These are phyloP conservation scores for Coenonympha glycerion DNA, from an alignment of 2,888 invertebrate genomes.

Conservation along the genomic window DNA sequence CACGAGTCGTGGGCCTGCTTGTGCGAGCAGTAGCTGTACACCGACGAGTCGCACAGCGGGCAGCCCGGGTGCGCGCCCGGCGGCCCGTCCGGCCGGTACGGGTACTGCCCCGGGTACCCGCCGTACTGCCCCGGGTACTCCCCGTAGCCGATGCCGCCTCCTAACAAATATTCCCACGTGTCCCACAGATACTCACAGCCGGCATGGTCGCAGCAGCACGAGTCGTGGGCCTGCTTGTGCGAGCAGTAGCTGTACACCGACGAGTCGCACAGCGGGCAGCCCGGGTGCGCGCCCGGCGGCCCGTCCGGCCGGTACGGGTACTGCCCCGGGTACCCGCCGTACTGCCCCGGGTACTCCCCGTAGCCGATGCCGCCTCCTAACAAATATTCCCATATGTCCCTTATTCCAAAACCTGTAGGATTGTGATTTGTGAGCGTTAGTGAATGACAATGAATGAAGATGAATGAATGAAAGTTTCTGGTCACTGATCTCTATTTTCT, in stretches of 20 bases:
- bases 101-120: conserved; percentile 32
- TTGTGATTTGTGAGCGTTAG: conserved; percentile 40
- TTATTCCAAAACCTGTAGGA: conserved; percentile 67
- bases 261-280: conserved; percentile 84
- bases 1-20: conserved; percentile 86
- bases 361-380: conserved; percentile 52
- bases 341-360: conserved; percentile 37
- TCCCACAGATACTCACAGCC: conserved; percentile 59
- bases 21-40: conserved; percentile 84
- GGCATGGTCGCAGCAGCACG: conserved; percentile 81
- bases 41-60: conserved; percentile 85
- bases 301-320: conserved; percentile 41
- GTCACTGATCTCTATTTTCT: too few relatives aligned
- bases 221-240: conserved; percentile 83
- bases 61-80: conserved; percentile 75
- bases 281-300: conserved; percentile 65
- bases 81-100: conserved; percentile 46
- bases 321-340: conserved; percentile 32
- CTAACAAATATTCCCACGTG: too few relatives aligned
- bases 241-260: conserved; percentile 86
- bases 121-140: conserved; percentile 30
- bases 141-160: too few relatives aligned
- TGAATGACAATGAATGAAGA: conserved; percentile 30
- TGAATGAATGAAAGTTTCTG: conserved; percentile 9
- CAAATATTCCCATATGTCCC: conserved; percentile 68